A percentile compares a stretch with the other conserved stretches of the same genome.
Conservation (phyloP, 2,113 vertebrate genomes). For the Podarcis raffonei region DNA sequence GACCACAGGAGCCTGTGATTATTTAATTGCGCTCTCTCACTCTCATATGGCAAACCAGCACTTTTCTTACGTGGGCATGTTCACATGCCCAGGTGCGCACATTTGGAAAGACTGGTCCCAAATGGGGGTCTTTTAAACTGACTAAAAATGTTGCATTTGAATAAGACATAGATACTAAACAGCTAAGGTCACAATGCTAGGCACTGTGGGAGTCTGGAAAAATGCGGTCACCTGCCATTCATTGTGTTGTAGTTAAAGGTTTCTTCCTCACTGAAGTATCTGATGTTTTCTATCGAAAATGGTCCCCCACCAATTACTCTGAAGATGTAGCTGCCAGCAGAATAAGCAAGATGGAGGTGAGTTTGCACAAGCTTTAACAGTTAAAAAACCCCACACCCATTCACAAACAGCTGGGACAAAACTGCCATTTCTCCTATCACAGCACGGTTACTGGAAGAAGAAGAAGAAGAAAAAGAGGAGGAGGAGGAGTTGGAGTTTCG, state of each 20-base stretch:
- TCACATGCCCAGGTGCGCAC: too few relatives aligned
- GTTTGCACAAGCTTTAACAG: not conserved
- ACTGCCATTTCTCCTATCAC: not conserved
- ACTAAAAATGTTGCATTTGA: not conserved
- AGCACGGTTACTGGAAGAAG: not conserved
- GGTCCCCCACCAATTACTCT: conserved; percentile 66
- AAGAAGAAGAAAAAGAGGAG: rapidly evolving
- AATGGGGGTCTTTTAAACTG: not conserved
- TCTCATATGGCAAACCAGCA: not conserved
- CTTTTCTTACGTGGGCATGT: not conserved
- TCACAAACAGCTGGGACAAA: not conserved
- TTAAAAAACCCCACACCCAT: not conserved
- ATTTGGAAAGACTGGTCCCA: not conserved
- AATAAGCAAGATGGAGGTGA: not conserved
- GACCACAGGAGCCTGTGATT: not conserved
- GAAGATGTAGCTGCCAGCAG: conserved; percentile 57
- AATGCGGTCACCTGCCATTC: conserved; percentile 37
- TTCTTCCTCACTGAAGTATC: conserved; percentile 52
- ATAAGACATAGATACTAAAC: not conserved
- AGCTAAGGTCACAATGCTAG: not conserved
- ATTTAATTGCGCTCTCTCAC: not conserved
- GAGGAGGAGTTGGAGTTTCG: too few relatives aligned
- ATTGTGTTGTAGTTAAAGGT: conserved; percentile 61
- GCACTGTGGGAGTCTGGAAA: not conserved
- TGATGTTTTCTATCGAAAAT: not conserved